Base-by-base conservation (phyloP, 2,797 vertebrate genomes). In the Ambastaia sidthimunki region DNA sequence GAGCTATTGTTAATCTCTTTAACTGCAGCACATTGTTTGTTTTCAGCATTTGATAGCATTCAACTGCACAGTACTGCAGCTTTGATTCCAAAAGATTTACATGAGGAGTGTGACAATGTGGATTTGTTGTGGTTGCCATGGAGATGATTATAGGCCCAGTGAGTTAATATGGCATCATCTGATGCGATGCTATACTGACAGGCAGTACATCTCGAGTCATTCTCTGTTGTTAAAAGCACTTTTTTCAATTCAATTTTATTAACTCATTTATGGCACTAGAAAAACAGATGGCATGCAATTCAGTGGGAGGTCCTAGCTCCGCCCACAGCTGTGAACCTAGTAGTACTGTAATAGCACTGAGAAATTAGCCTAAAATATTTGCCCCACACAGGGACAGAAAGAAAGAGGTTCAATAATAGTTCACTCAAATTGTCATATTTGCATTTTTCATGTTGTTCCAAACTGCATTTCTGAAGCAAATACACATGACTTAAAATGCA, bases 101-200 rank as follows among this genome's bases (percentile, higher is more conserved):
- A 12, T 34, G n/a, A 59, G 19, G 75, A 65, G 21, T 41, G 63
- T 73, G 69, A 78, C 74, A 71, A 70, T 70, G 66, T 47, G 47
- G 75, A 72, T 81, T 74, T 74, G 78, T 72, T 74, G 69, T 31
- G 25, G 80, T 83, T 67, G 21, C 73, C 80, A 77, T 78, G 77
- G 82, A 80, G 76, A 83, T 18, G n/a, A 81, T 81, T 67, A 60
- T 72, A 76, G 62, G 52, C 75, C 50, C 31, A 13, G 37, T 48
- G 63, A 82, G 78, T 80, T 80, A 78, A 83, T 71, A 76, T 23
- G 68, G 28, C 73, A 79, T 74, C 48, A 63, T 57, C 71, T 57
- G 69, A 74, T 71, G 76, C 76, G 76, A 76, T 78, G 23, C 69
- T 71, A 48, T 74, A 80, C 65, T 75, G 78, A 80, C 81, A 81